Base-by-base conservation (phyloP, 1,140 invertebrate species). In the Mamestra configurata region DNA sequence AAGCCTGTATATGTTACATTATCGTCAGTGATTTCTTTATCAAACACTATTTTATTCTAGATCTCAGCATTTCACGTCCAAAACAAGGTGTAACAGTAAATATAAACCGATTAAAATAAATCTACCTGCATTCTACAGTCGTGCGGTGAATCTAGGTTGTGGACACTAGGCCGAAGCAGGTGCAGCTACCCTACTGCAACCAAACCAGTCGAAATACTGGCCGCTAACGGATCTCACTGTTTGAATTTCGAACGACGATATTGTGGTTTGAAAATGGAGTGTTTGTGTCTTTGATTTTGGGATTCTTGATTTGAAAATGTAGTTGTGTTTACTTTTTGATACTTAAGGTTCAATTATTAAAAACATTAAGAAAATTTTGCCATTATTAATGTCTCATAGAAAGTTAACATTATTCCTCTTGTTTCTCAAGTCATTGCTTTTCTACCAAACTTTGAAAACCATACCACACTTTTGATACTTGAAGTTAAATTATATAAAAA, bases 191-290 rank as follows among this genome's bases (percentile, higher is more conserved):
- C 61, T 66, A 66, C 61, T 66, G 35, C 61, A 66, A 49, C 43
- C 43, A 59, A 66, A 66, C 61, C 61, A 66, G 61, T 66, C 61
- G 61, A 66, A 66, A 66, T 66, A 66, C 61, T 66, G 61, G 61
- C 61, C 61, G n/a, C 61, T 66, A 66, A 66, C 61, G 61, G 61
- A 66, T 66, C 35, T 66, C 35, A 66, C 61, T 66, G 35, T 66
- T 66, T 66, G 61, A 66, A 66, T 66, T 66, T 66, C 61, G 61
- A 66, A 66, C 61, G 18, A 66, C 35, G 35, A 40, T 40, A 66
- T 66, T 66, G 35, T 66, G 35, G 10, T 40, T 66, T 66, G 61
- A 66, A 66, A 66, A 66, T 66, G 61, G 61, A 66, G 40, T 66
- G 61, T 40, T 40, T 6, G 7, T 2, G 61, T 13, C 27, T 35